A percentile compares a stretch with the other conserved stretches of the same genome.
phyloP scores from a whole-genome alignment of 1,140 invertebrate species.

The Luehdorfia chinensis region DNA sequence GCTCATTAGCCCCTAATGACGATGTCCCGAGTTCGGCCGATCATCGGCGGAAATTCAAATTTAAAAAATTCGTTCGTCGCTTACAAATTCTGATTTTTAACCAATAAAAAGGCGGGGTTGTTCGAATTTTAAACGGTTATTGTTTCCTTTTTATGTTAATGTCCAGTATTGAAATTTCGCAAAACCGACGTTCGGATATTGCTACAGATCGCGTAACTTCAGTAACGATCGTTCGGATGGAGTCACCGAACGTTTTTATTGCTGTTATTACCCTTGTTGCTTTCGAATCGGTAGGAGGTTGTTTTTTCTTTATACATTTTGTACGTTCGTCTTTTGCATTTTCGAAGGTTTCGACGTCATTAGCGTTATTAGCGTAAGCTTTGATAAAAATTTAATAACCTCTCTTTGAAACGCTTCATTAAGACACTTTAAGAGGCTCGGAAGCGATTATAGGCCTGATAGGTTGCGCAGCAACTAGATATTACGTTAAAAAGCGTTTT shows the following conservation, averaged over 20 bases:
- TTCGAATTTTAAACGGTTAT: conserved; percentile 72
- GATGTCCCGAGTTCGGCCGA: conserved; percentile 32
- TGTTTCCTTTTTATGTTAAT: conserved; percentile 74
- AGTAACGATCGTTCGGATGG: conserved; percentile 55
- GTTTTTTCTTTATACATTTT: conserved; percentile 52
- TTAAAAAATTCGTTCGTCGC: conserved; percentile 53
- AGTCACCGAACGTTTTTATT: conserved; percentile 59
- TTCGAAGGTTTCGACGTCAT: conserved; percentile 23
- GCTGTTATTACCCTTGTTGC: conserved; percentile 59
- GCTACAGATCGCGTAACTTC: conserved; percentile 57
- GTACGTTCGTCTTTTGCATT: conserved; percentile 32
- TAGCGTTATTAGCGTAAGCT: conserved; percentile 19
- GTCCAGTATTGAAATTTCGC: conserved; percentile 63
- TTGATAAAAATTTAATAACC: conserved; percentile 65
- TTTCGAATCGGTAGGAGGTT: conserved; percentile 56
- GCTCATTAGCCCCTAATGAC: conserved; percentile 73
- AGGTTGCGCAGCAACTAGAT: conserved; percentile 55
- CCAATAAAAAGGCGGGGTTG: conserved; percentile 56
- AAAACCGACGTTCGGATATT: conserved; percentile 52
- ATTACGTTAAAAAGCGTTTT: conserved; percentile 60
- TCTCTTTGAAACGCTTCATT: conserved; percentile 60
- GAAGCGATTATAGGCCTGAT: conserved; percentile 59
- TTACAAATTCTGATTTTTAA: conserved; percentile 63
- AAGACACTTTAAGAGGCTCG: conserved; percentile 56
- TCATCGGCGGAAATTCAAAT: conserved; percentile 56